Base-by-base conservation (phyloP, 2,113 vertebrate genomes). In the Silurus meridionalis region DNA sequence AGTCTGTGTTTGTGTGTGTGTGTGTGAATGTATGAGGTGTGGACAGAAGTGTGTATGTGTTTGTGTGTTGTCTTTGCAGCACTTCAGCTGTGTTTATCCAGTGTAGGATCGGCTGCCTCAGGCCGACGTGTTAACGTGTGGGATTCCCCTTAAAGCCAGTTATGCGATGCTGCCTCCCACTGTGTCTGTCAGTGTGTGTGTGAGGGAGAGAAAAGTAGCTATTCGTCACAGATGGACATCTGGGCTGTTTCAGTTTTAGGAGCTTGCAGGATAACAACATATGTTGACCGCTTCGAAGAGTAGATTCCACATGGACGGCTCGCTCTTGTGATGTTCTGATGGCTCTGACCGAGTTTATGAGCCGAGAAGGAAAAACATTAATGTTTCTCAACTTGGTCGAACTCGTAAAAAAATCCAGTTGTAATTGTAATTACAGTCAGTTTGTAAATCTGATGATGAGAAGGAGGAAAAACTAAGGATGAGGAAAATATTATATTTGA, bases 1-100 rank as follows among this genome's bases (percentile, higher is more conserved):
- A 81, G 57, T 19, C 48, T 81, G 77, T 52, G 60, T 60, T 53
- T 82, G 72, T 75, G 55, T 72, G 72, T 81, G 64, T 82, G 83
- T 80, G 74, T 75, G 85, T 83, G 71, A 82, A 46, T 64, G 58
- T 60, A 66, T 85, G 71, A 84, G 52, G 88, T 83, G 88, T 71
- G 69, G 89, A 85, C 67, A 57, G 69, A 82, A 55, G 83, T 74
- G 69, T 77, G 79, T 80, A 77, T 63, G 64, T 80, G 84, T 71
- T 69, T 53, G 63, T 67, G 50, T n/a, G 61, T 61, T 77, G 61
- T 63, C 90, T 83, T 83, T 88, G 72, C 79, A 81, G 72, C 87
- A 79, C 83, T 81, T 90, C 89, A 87, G 89, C 89, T 83, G 82
- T 92, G 92, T 91, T 92, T 92, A 88, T 92, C 91, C 90, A 92